Conservation (phyloP, 2,797 vertebrate species). For the Mico argentatus region DNA sequence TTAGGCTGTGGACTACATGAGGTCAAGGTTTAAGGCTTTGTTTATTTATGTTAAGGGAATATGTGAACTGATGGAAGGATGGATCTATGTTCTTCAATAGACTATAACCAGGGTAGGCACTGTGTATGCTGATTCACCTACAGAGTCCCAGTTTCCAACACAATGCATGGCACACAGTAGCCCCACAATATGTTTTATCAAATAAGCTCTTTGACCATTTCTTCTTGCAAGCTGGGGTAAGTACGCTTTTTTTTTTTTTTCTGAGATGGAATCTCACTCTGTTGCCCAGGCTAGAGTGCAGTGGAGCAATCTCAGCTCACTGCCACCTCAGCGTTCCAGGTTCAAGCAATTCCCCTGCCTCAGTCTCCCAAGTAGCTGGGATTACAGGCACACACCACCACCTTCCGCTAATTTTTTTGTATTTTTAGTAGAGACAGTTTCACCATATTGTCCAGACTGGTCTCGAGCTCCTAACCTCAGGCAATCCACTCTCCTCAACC, state of each 20-base stretch:
- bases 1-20: neutral
- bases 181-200: neutral
- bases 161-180: neutral
- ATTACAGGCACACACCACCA: too few relatives aligned
- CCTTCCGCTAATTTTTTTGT: too few relatives aligned
- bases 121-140: neutral
- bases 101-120: neutral
- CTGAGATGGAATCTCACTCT: too few relatives aligned
- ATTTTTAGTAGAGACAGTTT: too few relatives aligned
- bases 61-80: neutral
- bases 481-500: too few relatives aligned
- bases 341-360: too few relatives aligned
- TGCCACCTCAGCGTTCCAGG: too few relatives aligned
- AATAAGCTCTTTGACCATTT: neutral
- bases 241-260: neutral
- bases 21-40: neutral
- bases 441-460: too few relatives aligned
- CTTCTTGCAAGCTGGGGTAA: neutral
- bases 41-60: neutral
- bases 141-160: neutral
- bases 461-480: too few relatives aligned
- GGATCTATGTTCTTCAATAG: neutral
- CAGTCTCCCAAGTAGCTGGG: too few relatives aligned
- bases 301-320: too few relatives aligned
- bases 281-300: too few relatives aligned